phyloP scores from a whole-genome alignment of 2,888 invertebrate species.

The Athalia cordata region DNA sequence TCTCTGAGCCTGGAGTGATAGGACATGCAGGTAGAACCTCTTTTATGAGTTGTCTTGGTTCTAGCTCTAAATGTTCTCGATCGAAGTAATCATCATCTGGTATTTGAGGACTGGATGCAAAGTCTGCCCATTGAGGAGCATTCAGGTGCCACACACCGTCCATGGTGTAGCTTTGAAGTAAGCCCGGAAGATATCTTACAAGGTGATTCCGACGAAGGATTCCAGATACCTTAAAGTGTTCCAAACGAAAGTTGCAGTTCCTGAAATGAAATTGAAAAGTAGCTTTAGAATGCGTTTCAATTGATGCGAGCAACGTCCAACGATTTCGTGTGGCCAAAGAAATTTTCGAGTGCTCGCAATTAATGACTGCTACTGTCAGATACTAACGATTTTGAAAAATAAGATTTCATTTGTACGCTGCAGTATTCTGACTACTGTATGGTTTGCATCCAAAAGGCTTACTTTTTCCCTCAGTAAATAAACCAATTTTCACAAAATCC shows the following conservation, averaged over 20 bases:
- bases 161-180: background rate
- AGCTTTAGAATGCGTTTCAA: no score
- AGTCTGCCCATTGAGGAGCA: constrained; percentile 66
- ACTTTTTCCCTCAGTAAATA: no score
- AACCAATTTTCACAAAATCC: background rate
- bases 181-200: background rate
- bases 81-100: constrained; percentile 59
- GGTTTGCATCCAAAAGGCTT: no score
- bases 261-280: no score
- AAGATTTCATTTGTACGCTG: no score
- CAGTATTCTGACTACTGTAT: no score
- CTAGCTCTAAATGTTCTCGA: constrained; percentile 49
- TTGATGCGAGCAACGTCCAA: no score
- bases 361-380: no score
- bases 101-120: constrained; percentile 58
- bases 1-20: background rate
- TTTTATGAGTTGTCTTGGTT: constrained; percentile 2
- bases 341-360: no score
- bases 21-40: background rate
- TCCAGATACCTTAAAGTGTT: background rate
- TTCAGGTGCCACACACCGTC: constrained; percentile 50
- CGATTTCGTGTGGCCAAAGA: no score
- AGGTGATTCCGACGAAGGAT: background rate
- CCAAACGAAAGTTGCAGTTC: background rate
- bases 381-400: no score